Evolutionary conservation across 1,140 invertebrate species (phyloP).

Genomic region (Brachystomella parvula): DNA sequence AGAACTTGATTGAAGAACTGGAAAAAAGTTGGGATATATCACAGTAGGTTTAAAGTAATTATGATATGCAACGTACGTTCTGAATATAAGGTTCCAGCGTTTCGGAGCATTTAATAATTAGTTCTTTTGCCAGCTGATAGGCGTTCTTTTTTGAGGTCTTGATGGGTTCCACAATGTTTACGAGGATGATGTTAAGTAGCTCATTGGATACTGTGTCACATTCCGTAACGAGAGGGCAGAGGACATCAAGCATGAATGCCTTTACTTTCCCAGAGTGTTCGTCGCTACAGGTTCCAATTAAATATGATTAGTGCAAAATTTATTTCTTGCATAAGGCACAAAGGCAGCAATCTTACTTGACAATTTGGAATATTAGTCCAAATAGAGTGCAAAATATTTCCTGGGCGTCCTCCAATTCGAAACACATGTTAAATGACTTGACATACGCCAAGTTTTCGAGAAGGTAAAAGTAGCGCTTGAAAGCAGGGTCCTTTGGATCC

Average conservation of each 20-base stretch:
- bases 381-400: conserved; percentile 92
- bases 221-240: conserved; percentile 87
- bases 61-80: conserved; percentile 55
- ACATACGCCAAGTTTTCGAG: conserved; percentile 94
- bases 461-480: conserved; percentile 95
- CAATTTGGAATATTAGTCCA: conserved; percentile 90
- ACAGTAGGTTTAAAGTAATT: neutral
- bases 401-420: conserved; percentile 93
- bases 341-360: conserved; percentile 62
- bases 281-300: conserved; percentile 55
- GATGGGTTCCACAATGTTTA: conserved; percentile 91
- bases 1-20: conserved; percentile 94
- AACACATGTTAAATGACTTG: conserved; percentile 98
- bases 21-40: too few species aligned
- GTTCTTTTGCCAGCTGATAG: conserved; percentile 80
- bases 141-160: conserved; percentile 86
- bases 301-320: neutral
- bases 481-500: conserved; percentile 93
- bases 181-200: conserved; percentile 83
- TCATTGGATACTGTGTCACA: conserved; percentile 91
- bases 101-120: conserved; percentile 81
- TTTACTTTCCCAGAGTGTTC: conserved; percentile 93
- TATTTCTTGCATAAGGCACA: neutral
- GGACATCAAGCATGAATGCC: conserved; percentile 90
- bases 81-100: conserved; percentile 91